Evolutionary conservation across 2,888 invertebrate genomes (phyloP), one percentile per base, ranked within the genome.

Genomic region (Cosmorhoe ocellata): DNA sequence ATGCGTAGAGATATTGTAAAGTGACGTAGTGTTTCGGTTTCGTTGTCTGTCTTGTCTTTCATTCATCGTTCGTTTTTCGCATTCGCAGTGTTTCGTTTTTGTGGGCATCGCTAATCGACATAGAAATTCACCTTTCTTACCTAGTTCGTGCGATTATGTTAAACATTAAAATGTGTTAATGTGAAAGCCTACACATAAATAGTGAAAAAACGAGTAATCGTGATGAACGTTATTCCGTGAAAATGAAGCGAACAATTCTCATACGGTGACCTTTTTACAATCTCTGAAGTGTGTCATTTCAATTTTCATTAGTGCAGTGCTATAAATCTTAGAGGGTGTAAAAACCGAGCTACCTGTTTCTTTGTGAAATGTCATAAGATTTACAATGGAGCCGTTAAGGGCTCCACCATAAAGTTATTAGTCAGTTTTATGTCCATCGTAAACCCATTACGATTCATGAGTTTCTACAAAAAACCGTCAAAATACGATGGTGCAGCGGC

Each of bases 351-450:
- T 75, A 74, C 76, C 73, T 67, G 72, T 77, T 82, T 80, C 78
- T 77, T 78, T 70, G 68, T 66, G 61, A 71, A 70, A 70, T 70
- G 70, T 66, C 60, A 66, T 73, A 74, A 71, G 64, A 70, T 85
- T 81, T 80, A 88, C 83, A 85, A 89, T 90, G 89, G 83, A 81
- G 75, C 81, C 81, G 67, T 77, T 79, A 83, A 71, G 83, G 80
- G 89, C 85, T 77, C 88, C 89, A 72, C 88, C 88, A 88, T 90
- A 90, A 89, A 89, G 74, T 71, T 76, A 78, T 71, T 71, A 71
- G 73, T 65, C 63, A 65, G 76, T 79, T 67, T 71, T 76, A 72
- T 69, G 68, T 59, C 64, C 67, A 71, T 79, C 80, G 71, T 87
- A 86, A 86, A 88, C 76, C 77, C 71, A 82, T 81, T 73, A 74